Conservation (phyloP, 2,113 vertebrate species). For the Coptodon bakossiorum region DNA sequence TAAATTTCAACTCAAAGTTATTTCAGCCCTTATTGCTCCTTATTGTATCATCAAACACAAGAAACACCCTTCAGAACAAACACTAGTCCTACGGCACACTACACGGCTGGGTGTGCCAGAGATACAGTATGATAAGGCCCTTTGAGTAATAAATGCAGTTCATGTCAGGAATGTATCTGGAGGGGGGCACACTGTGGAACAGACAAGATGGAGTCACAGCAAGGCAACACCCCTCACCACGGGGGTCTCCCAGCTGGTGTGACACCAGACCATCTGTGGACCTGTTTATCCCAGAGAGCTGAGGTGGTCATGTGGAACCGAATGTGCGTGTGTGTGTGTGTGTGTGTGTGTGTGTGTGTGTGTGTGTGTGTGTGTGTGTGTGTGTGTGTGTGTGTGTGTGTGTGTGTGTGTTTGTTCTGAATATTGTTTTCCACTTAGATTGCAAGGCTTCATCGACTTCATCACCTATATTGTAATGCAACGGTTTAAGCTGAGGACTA, state of each 20-base stretch:
- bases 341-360: neutral
- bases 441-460: neutral
- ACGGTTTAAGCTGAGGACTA: neutral
- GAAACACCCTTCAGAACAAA: constrained; percentile 27
- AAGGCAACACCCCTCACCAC: constrained; percentile 48
- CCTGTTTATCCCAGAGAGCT: constrained; percentile 45
- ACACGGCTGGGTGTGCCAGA: neutral
- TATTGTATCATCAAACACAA: neutral
- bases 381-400: neutral
- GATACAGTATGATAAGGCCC: neutral
- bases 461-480: constrained; percentile 11
- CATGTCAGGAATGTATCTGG: constrained; percentile 2
- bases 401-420: neutral
- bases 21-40: neutral
- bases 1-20: neutral
- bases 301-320: constrained; percentile 21
- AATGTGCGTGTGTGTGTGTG: neutral
- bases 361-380: neutral
- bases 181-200: constrained; percentile 14
- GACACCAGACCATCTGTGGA: constrained; percentile 66
- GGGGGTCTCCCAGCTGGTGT: constrained; percentile 60
- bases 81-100: neutral
- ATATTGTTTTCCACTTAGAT: constrained; percentile 14
- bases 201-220: constrained; percentile 63
- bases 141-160: constrained; percentile 1